Evolutionary conservation across 2,888 invertebrate species (phyloP).

Genomic region (Apamea monoglypha): DNA sequence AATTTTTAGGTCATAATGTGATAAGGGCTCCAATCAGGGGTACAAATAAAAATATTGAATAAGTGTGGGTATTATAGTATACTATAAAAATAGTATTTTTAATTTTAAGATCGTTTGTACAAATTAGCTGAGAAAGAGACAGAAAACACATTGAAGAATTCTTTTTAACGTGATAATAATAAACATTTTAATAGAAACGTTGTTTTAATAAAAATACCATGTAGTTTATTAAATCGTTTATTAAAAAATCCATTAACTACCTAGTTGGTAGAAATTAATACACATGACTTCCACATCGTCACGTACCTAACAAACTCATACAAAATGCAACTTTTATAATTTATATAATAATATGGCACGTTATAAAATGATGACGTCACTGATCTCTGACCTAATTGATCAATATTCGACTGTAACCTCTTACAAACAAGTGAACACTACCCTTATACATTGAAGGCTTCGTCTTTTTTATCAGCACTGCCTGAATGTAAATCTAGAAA

Average conservation of each 20-base stretch:
- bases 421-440: conserved; percentile 26
- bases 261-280: conserved; percentile 80
- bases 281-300: conserved; percentile 72
- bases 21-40: conserved; percentile 18
- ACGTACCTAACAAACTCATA: conserved; percentile 72
- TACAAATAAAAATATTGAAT: not conserved
- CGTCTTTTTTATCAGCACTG: conserved; percentile 12
- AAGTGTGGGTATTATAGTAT: conserved; percentile 24
- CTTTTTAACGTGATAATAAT: conserved; percentile 28
- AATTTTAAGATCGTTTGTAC: conserved; percentile 34
- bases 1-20: conserved; percentile 44
- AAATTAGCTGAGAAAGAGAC: conserved; percentile 28
- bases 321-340: conserved; percentile 69
- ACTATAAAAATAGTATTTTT: conserved; percentile 19
- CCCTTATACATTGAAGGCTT: conserved; percentile 20
- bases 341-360: conserved; percentile 56
- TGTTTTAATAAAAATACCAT: conserved; percentile 59
- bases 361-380: conserved; percentile 44
- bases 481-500: conserved; percentile 10
- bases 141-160: not conserved
- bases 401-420: conserved; percentile 30
- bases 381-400: conserved; percentile 22
- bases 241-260: conserved; percentile 74
- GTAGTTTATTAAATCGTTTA: conserved; percentile 79
- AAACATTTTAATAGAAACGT: conserved; percentile 17